Conservation (phyloP, 2,888 invertebrate species). For the Zootermopsis nevadensis region DNA sequence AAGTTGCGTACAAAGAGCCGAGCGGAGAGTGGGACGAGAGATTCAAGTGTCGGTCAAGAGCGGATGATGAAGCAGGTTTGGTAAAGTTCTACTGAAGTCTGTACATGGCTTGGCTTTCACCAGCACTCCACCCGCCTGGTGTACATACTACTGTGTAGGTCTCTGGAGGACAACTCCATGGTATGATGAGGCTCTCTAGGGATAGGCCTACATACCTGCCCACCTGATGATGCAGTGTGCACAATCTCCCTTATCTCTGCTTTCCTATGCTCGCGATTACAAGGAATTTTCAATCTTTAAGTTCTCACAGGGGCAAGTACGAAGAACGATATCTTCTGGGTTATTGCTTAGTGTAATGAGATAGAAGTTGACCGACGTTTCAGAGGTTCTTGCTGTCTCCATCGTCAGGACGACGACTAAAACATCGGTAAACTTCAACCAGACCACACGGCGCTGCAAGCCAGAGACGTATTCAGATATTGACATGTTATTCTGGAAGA, state of each 20-base stretch:
- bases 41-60: conserved; percentile 28
- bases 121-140: neutral
- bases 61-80: conserved; percentile 10
- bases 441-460: too few species aligned
- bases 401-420: too few species aligned
- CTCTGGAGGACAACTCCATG: neutral
- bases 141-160: neutral
- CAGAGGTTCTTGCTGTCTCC: too few species aligned
- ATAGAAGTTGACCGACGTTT: too few species aligned
- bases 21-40: neutral
- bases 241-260: neutral
- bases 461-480: too few species aligned
- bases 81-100: conserved; percentile 32
- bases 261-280: too few species aligned
- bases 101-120: conserved; percentile 34
- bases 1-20: neutral
- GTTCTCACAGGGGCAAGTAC: too few species aligned
- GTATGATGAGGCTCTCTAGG: neutral
- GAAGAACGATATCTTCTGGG: too few species aligned
- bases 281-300: too few species aligned
- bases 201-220: conserved; percentile 23
- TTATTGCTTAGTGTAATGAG: too few species aligned
- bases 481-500: too few species aligned
- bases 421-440: too few species aligned
- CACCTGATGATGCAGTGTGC: neutral